Evolutionary conservation across 2,888 invertebrate genomes (phyloP).

Genomic region (Pheosia tremula): DNA sequence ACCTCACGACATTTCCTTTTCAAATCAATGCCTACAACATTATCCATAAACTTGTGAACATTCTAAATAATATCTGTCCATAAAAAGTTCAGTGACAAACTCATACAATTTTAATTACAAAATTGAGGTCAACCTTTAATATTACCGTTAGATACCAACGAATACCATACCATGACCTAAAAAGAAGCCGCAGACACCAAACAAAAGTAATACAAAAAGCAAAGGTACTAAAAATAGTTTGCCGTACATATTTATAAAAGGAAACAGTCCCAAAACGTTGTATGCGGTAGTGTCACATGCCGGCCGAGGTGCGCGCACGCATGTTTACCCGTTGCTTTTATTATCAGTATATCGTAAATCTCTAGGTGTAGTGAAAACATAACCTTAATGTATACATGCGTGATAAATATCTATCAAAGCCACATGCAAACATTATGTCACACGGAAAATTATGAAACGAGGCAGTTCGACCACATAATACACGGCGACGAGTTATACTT

Average conservation of each 20-base stretch:
- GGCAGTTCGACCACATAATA: slow-evolving; percentile 29
- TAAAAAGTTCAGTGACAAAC: not conserved
- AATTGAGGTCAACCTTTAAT: slow-evolving; percentile 1
- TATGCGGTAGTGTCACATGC: slow-evolving; percentile 47
- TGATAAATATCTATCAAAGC: slow-evolving; percentile 52
- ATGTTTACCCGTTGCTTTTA: slow-evolving; percentile 56
- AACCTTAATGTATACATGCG: slow-evolving; percentile 45
- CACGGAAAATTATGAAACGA: slow-evolving; percentile 44
- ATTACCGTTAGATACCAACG: slow-evolving; percentile 13
- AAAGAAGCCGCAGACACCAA: slow-evolving; percentile 39
- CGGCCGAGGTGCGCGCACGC: slow-evolving; percentile 43
- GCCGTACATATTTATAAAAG: slow-evolving; percentile 42
- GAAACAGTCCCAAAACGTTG: slow-evolving; percentile 52
- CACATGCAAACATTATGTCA: slow-evolving; percentile 54
- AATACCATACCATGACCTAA: slow-evolving; percentile 47
- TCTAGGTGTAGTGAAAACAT: slow-evolving; percentile 47
- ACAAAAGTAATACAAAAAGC: slow-evolving; percentile 41
- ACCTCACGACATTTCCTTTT: not conserved
- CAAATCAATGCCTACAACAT: not conserved
- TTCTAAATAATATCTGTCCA: no score
- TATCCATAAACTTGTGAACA: no score
- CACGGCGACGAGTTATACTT: slow-evolving; percentile 21
- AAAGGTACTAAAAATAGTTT: slow-evolving; percentile 44
- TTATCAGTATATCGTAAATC: slow-evolving; percentile 53
- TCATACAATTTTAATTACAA: not conserved